A percentile compares a stretch with the other conserved stretches of the same genome.
These are phyloP conservation scores for Toxotes jaculatrix DNA, from an alignment of 2,113 vertebrate species.

Conservation along the genomic window DNA sequence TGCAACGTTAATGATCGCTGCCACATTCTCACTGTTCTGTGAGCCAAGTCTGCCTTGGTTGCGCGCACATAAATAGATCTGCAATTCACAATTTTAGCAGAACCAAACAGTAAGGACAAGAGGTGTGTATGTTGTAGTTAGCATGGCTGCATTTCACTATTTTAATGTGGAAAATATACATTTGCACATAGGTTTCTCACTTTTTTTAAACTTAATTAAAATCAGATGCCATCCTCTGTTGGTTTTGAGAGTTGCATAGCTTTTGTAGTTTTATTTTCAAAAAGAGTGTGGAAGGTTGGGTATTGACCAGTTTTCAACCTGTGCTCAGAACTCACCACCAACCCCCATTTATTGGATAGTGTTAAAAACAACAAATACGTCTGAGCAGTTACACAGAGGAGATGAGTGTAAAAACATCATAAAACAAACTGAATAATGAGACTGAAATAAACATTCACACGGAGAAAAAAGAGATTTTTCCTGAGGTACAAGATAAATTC, in stretches of 20 bases:
- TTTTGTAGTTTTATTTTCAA: too few relatives aligned
- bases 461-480: not conserved
- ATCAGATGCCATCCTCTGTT: not conserved
- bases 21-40: conserved; percentile 34
- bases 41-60: conserved; percentile 51
- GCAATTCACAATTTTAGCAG: conserved; percentile 31
- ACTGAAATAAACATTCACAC: conserved; percentile 11
- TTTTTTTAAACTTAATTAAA: not conserved
- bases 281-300: too few relatives aligned
- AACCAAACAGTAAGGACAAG: not conserved
- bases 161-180: not conserved
- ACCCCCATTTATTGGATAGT: not conserved
- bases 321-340: too few relatives aligned
- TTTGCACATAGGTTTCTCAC: not conserved
- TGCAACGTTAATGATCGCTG: conserved; percentile 46
- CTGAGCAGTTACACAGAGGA: not conserved
- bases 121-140: not conserved
- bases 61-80: conserved; percentile 41
- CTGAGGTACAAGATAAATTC: not conserved
- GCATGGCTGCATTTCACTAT: not conserved
- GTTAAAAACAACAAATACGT: not conserved
- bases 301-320: too few relatives aligned
- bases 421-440: conserved; percentile 12
- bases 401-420: not conserved
- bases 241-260: too few relatives aligned